Percentiles rank a stretch among this genome's conserved stretches.
Conservation (phyloP, 1,140 invertebrate genomes). For the Halyomorpha halys region DNA sequence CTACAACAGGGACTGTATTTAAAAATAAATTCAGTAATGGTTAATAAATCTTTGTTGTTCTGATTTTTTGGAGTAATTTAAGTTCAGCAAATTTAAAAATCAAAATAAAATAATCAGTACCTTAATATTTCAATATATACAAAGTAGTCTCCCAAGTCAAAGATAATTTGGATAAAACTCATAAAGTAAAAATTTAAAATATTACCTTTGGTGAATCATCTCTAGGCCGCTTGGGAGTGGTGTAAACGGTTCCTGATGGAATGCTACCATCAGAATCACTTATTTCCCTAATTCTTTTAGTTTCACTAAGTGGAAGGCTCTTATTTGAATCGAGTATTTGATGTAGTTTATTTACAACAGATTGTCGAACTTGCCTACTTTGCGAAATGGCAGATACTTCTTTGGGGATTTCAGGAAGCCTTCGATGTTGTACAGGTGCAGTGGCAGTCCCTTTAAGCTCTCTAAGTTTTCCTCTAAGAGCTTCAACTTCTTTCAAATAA, state of each 20-base stretch:
- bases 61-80: too few relatives aligned
- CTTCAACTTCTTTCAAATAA: constrained; percentile 29
- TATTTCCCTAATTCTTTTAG: constrained; percentile 17
- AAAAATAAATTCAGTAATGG: too few relatives aligned
- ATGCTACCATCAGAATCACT: constrained; percentile 23
- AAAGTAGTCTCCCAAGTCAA: too few relatives aligned
- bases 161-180: too few relatives aligned
- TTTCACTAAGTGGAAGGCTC: neutral
- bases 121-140: too few relatives aligned
- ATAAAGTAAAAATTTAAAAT: neutral
- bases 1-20: too few relatives aligned
- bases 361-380: neutral
- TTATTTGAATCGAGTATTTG: neutral
- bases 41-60: too few relatives aligned
- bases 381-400: neutral
- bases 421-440: neutral
- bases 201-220: constrained; percentile 25
- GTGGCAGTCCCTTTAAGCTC: constrained; percentile 21
- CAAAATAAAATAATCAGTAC: too few relatives aligned
- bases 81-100: too few relatives aligned
- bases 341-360: constrained; percentile 3
- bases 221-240: constrained; percentile 17
- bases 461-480: constrained; percentile 26
- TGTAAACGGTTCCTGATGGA: neutral
- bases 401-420: constrained; percentile 18